A percentile compares a stretch with the other conserved stretches of the same genome.
Conservation (phyloP, 2,113 vertebrate genomes). For the Phyllostomus discolor region DNA sequence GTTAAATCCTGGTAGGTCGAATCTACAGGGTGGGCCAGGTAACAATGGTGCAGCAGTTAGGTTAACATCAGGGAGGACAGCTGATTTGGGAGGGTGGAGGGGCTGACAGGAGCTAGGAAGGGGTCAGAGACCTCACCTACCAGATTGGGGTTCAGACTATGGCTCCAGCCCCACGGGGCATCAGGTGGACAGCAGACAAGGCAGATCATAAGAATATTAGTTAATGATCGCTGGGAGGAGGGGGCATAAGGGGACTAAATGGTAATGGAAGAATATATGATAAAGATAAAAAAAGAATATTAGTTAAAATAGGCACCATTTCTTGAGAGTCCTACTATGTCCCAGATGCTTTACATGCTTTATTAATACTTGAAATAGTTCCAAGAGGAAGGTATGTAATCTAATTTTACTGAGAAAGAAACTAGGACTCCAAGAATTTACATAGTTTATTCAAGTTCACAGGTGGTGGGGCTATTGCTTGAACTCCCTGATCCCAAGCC, state of each 20-base stretch:
- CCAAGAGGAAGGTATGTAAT: background rate
- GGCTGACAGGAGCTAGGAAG: background rate
- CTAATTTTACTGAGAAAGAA: background rate
- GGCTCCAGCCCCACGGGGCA: background rate
- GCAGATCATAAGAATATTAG: background rate
- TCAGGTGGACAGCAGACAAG: background rate
- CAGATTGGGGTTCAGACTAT: background rate
- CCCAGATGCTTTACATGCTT: background rate
- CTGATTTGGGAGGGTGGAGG: background rate
- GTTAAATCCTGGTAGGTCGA: background rate
- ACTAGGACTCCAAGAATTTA: background rate
- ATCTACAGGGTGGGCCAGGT: background rate
- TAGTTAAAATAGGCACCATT: background rate
- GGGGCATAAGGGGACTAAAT: too few species aligned
- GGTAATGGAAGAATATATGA: too few species aligned
- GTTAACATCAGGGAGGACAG: background rate
- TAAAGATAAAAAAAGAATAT: background rate
- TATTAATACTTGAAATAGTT: background rate
- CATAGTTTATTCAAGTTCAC: background rate
- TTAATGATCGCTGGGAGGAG: background rate
- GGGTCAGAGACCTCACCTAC: background rate
- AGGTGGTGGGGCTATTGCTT: too few species aligned
- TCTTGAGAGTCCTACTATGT: background rate
- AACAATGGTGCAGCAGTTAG: too few species aligned
- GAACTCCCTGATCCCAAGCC: background rate